Conservation (phyloP, 2,797 vertebrate genomes). For the Pangasius mekongensis region DNA sequence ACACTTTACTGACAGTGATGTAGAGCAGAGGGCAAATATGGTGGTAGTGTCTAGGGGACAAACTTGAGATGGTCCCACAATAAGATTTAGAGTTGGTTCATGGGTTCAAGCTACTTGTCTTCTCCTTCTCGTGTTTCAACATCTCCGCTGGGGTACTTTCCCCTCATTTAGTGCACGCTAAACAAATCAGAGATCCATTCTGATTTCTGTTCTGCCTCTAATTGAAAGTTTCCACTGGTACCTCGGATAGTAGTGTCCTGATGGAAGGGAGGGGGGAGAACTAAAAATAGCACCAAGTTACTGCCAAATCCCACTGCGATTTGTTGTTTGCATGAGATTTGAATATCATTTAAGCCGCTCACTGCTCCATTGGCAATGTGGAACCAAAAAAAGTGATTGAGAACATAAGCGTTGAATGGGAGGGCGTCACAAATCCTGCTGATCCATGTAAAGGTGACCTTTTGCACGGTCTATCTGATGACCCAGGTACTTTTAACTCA, state of each 20-base stretch:
- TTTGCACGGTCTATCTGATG: constrained; percentile 48
- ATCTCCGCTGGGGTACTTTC: constrained; percentile 55
- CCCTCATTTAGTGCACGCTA: constrained; percentile 50
- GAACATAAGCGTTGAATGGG: constrained; percentile 40
- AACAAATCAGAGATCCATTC: constrained; percentile 55
- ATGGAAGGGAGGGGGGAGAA: constrained; percentile 59
- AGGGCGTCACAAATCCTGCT: constrained; percentile 2
- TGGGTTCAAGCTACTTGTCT: constrained; percentile 2
- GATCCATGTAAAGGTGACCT: constrained; percentile 9
- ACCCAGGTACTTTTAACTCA: not conserved
- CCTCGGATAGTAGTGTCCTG: constrained; percentile 71
- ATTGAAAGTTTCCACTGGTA: constrained; percentile 79
- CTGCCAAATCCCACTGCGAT: constrained; percentile 75
- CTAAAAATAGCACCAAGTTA: constrained; percentile 79
- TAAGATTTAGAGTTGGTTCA: constrained; percentile 4
- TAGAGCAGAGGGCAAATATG: constrained; percentile 61
- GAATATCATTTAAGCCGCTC: constrained; percentile 70
- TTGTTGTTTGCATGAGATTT: constrained; percentile 75
- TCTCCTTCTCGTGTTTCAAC: constrained; percentile 8
- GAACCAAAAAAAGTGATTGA: constrained; percentile 50
- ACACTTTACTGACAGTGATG: constrained; percentile 63
- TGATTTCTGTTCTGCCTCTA: constrained; percentile 58
- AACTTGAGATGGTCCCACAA: constrained; percentile 5
- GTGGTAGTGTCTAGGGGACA: constrained; percentile 54
- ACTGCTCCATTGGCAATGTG: constrained; percentile 46